These are phyloP conservation scores for Amphiprion percula DNA, from an alignment of 2,113 vertebrate genomes.

Conservation along the genomic window DNA sequence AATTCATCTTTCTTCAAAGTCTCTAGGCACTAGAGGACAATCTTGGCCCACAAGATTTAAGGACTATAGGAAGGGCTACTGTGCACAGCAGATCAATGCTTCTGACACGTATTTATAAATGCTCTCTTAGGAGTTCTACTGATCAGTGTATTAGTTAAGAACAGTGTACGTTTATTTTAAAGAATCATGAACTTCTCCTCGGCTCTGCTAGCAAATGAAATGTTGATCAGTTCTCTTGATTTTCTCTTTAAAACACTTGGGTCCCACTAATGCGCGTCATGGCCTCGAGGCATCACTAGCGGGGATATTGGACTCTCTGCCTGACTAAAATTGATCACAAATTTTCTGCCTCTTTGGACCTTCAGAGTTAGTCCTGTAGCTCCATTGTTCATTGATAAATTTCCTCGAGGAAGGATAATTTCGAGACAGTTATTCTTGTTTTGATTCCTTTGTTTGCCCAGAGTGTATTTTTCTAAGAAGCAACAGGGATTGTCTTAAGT, in stretches of 20 bases:
- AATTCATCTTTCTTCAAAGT: slow-evolving; percentile 16
- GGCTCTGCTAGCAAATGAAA: not conserved
- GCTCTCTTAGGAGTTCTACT: slow-evolving; percentile 15
- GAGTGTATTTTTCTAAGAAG: slow-evolving; percentile 66
- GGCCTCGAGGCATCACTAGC: too few relatives aligned
- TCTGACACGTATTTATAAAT: slow-evolving; percentile 40
- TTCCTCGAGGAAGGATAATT: slow-evolving; percentile 34
- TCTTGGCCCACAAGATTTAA: slow-evolving; percentile 20
- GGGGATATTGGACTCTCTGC: not conserved
- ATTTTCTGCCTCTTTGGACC: slow-evolving; percentile 36
- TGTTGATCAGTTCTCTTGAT: not conserved
- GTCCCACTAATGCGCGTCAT: too few relatives aligned
- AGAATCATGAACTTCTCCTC: slow-evolving; percentile 20
- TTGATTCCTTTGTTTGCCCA: slow-evolving; percentile 41
- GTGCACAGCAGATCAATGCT: slow-evolving; percentile 49
- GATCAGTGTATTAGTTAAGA: slow-evolving; percentile 28
- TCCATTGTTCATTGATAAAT: slow-evolving; percentile 47
- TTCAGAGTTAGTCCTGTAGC: slow-evolving; percentile 16
- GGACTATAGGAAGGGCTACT: slow-evolving; percentile 50
- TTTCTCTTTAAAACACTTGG: too few relatives aligned
- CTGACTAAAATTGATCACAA: slow-evolving; percentile 37
- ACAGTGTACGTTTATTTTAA: slow-evolving; percentile 20
- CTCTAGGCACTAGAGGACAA: not conserved
- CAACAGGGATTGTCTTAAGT: slow-evolving; percentile 72
- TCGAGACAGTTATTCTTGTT: slow-evolving; percentile 59